phyloP scores from a whole-genome alignment of 2,888 invertebrate genomes.

The Teleogryllus oceanicus region DNA sequence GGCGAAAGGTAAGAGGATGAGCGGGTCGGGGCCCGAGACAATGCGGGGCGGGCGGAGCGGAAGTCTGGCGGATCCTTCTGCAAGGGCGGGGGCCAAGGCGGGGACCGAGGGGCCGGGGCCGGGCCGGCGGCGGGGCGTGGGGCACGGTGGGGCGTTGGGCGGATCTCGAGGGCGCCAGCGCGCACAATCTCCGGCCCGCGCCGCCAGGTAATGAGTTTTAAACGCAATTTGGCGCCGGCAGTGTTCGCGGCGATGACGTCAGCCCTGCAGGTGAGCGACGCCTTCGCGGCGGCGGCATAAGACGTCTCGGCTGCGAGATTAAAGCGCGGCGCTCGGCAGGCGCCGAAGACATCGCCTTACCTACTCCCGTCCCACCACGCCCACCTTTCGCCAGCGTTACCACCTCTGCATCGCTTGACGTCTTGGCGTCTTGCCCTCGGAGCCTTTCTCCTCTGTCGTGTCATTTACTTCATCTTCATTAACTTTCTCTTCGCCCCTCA shows the following conservation, averaged over 20 bases:
- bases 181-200: constrained; percentile 9
- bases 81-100: no score
- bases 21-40: no score
- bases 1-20: no score
- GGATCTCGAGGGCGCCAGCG: background rate
- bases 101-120: no score
- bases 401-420: background rate
- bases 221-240: background rate
- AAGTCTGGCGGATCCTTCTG: no score
- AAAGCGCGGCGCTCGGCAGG: background rate
- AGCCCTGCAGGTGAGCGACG: background rate
- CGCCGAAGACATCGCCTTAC: no score
- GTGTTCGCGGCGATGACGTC: background rate
- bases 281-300: background rate
- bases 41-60: no score
- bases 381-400: background rate
- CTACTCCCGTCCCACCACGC: no score
- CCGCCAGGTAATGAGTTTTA: constrained; percentile 18
- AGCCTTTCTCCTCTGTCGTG: no score
- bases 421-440: background rate
- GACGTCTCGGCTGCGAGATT: background rate
- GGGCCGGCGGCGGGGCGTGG: no score
- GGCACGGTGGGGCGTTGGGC: background rate
- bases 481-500: no score
- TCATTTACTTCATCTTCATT: no score